Evolutionary conservation across 2,888 invertebrate species (phyloP), one percentile per base, ranked within the genome.

Genomic region (Tanaodytes sp.): DNA sequence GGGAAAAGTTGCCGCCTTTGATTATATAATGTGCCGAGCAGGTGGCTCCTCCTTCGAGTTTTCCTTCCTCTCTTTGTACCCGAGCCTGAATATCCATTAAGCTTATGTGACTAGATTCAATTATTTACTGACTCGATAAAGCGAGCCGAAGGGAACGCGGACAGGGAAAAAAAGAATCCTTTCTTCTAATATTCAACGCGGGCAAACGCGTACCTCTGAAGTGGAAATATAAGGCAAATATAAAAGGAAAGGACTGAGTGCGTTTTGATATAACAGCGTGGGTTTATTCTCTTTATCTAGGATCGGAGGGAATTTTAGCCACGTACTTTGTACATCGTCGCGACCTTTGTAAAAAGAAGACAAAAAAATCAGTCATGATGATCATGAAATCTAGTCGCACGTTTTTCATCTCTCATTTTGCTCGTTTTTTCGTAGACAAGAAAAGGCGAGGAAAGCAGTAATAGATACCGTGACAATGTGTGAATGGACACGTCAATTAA

Each of bases 11-110:
- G 37, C 52, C 54, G 63, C 48, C 54, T 69, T 69, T 69, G 69
- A 64, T 69, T 71, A 73, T 71, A 39, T 55, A 72, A 70, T 67
- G 61, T 59, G 54, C 70, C 69, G 62, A 51, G 68, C 70, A 70
- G 58, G 71, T 63, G 61, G 59, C 65, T 65, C 54, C 69, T 65
- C 37, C 51, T 54, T 64, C 63, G 65, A 59, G 40, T 51, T 70
- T 48, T 54, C 57, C 39, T 57, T 61, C 39, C 40, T 49, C 45
- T 5, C 33, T 48, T 69, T 68, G 58, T 68, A 43, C 46, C 14
- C 37, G 45, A 37, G 16, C 27, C 46, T 30, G 62, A 62, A 68
- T 57, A 52, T 63, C 63, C 58, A 69, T 69, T 58, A 62, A 62
- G 62, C 52, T 68, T 62, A 62, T 68, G 58, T 68, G 68, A 55